phyloP scores from a whole-genome alignment of 2,888 invertebrate species.

The Cerceris rybyensis region DNA sequence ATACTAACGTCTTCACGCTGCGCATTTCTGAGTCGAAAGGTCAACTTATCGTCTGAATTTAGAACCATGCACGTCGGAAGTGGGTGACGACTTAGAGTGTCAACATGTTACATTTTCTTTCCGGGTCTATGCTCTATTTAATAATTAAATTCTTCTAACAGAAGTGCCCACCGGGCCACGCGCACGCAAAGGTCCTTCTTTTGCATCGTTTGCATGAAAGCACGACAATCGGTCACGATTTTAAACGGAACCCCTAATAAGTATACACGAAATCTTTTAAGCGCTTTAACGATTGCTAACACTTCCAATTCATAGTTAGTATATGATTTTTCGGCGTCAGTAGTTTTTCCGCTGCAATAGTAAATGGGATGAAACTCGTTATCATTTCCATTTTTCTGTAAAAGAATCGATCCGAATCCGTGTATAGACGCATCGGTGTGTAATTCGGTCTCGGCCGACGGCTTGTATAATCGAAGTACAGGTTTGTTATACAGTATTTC shows the following conservation, averaged over 20 bases:
- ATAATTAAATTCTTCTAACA: constrained; percentile 20
- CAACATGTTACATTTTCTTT: constrained; percentile 16
- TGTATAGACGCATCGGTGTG: no score
- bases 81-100: constrained; percentile 7
- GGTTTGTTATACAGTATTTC: background rate
- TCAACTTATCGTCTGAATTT: no score
- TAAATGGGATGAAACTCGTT: background rate
- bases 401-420: constrained; percentile 8
- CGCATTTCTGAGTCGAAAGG: no score
- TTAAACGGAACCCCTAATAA: background rate
- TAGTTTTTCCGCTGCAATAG: no score
- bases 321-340: background rate
- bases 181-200: no score
- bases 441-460: constrained; percentile 2
- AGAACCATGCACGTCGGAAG: background rate
- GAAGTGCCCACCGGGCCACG: no score
- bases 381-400: background rate
- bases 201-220: no score
- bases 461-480: background rate
- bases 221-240: no score
- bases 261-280: background rate
- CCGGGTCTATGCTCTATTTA: constrained; percentile 15
- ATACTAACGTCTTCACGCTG: no score
- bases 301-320: constrained; percentile 4
- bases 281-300: background rate